A percentile compares a stretch with the other conserved stretches of the same genome.
Conservation (phyloP, 1,140 invertebrate genomes). For the Euura lappo region DNA sequence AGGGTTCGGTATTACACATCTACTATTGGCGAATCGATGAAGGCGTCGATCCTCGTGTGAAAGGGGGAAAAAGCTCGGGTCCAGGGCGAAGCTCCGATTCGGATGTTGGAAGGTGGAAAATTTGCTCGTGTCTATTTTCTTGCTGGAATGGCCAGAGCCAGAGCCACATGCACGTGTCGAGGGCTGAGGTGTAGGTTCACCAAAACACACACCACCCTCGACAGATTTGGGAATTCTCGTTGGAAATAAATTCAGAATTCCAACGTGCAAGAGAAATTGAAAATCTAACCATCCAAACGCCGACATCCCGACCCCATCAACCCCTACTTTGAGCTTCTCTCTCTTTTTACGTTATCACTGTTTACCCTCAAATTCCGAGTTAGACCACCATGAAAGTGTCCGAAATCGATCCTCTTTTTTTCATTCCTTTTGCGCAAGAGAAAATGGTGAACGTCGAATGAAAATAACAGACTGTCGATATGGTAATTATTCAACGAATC, state of each 20-base stretch:
- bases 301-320: too few relatives aligned
- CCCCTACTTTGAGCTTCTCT: too few relatives aligned
- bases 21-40: too few relatives aligned
- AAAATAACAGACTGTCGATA: neutral
- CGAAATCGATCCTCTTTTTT: conserved; percentile 28
- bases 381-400: too few relatives aligned
- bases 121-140: neutral
- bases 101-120: neutral
- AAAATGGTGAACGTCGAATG: too few relatives aligned
- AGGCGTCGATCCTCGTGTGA: neutral
- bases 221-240: neutral
- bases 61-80: neutral
- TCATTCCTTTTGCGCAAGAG: too few relatives aligned
- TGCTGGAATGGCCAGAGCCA: neutral
- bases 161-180: too few relatives aligned
- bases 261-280: neutral
- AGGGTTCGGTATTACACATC: too few relatives aligned
- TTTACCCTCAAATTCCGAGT: too few relatives aligned
- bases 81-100: neutral
- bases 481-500: neutral
- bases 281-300: neutral
- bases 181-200: neutral
- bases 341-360: too few relatives aligned
- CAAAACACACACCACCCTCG: neutral
- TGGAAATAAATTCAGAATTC: neutral